Evolutionary conservation across 1,140 invertebrate genomes (phyloP).

Genomic region (Catajapyx aquilonaris): DNA sequence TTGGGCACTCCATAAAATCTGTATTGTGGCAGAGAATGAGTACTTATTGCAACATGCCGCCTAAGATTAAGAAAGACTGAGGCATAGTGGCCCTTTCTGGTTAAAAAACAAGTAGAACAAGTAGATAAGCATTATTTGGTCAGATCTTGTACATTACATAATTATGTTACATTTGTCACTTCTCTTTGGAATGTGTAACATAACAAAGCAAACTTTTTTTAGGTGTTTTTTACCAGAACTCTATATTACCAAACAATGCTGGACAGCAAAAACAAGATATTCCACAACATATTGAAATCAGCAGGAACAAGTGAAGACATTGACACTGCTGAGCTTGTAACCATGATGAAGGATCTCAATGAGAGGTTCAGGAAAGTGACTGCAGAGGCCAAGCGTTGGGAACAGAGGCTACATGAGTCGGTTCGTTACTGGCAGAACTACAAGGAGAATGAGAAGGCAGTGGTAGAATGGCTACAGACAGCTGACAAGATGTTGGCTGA

Average conservation of each 20-base stretch:
- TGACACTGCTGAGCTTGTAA: conserved; percentile 43
- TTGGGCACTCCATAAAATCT: no score
- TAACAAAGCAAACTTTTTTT: conserved; percentile 10
- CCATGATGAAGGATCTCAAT: conserved; percentile 53
- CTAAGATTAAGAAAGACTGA: no score
- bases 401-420: conserved; percentile 49
- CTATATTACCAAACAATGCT: conserved; percentile 83
- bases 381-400: conserved; percentile 48
- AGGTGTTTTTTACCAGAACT: conserved; percentile 62
- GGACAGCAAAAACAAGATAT: conserved; percentile 86
- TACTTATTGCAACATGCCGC: no score
- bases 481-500: conserved; percentile 65
- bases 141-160: no score
- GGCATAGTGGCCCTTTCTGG: no score
- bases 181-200: no score
- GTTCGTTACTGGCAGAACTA: conserved; percentile 70
- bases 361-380: conserved; percentile 56
- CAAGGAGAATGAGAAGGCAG: conserved; percentile 47
- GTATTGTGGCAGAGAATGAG: no score
- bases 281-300: conserved; percentile 61
- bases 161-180: no score
- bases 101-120: no score
- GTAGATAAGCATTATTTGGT: no score
- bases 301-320: conserved; percentile 46
- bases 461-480: conserved; percentile 64